Base-by-base conservation (phyloP, 2,888 invertebrate species). In the Lasioglossum leucozonium region DNA sequence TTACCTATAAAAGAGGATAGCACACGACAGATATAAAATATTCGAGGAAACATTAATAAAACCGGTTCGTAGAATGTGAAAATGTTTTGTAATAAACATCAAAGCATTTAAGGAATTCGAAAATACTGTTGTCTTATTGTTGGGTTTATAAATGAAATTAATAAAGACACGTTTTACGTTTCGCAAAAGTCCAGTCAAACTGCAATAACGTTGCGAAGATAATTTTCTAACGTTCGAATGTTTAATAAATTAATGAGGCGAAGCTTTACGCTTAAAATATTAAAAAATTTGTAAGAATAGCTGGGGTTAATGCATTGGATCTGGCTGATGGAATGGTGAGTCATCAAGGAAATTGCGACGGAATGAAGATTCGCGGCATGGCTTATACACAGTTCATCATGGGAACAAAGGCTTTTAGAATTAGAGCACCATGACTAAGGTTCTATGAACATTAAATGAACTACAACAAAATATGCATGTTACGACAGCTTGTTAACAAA, bases 291-390 rank as follows among this genome's bases (percentile, higher is more conserved):
- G 2, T n/a, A n/a, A 55, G 44, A 44, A 13, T 13, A 44, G 51
- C 51, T 51, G 22, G 10, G 55, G 55, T 55, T 55, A 55, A 55
- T 55, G 55, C 55, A n/a, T 55, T 55, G 55, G n/a, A 42, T 65
- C 30, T 22, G 18, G 65, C 13, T 34, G 34, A 65, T 40, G 18
- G 26, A 76, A 30, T 42, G 40, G 30, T n/a, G 65, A 22, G 62
- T 44, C 76, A 65, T 42, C 44, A 65, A 58, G 47, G 34, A 30
- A 69, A 40, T 69, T 40, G 11, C 71, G 51, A 34, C 55, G 13
- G 40, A 51, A 22, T 51, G 51, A 51, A 77, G 55, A 58, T 58
- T 26, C 58, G 58, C n/a, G 58, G 26, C 13, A 4, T 58, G 26
- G 58, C 58, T 58, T 58, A n/a, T 58, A 13, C 11, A 26, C n/a